Conservation (phyloP, 2,797 vertebrate species). For the Gadopsis marmoratus region DNA sequence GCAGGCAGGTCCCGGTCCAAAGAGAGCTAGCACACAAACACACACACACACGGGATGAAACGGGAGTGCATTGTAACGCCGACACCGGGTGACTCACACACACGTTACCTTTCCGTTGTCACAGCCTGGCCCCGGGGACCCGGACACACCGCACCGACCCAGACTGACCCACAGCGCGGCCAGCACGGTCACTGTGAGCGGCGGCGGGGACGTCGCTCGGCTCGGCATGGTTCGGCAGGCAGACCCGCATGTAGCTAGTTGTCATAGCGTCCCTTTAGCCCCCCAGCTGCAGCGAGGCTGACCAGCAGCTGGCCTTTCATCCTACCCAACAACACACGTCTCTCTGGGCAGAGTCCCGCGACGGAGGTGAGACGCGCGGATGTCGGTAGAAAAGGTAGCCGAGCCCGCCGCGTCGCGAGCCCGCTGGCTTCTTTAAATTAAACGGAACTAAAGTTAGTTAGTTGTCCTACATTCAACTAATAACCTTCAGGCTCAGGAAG, state of each 20-base stretch:
- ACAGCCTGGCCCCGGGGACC: conserved; percentile 55
- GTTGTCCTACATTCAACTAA: background rate
- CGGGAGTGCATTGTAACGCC: background rate
- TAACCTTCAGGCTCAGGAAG: background rate
- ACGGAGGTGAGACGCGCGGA: background rate
- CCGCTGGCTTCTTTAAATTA: background rate
- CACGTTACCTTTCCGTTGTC: conserved; percentile 79
- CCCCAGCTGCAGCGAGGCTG: background rate
- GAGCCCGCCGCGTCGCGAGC: background rate
- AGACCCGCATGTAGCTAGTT: background rate
- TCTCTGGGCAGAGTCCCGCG: background rate
- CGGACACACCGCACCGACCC: conserved; percentile 32
- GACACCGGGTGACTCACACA: background rate
- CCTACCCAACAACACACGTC: background rate
- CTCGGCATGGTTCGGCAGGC: conserved; percentile 37
- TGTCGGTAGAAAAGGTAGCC: background rate
- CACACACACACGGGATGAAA: background rate
- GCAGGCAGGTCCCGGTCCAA: conserved; percentile 74
- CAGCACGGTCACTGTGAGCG: conserved; percentile 48
- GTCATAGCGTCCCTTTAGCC: conserved; percentile 9
- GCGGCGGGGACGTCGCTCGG: conserved; percentile 34
- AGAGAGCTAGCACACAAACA: conserved; percentile 62
- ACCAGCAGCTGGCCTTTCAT: background rate
- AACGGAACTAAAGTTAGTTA: background rate
- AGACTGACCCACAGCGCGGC: conserved; percentile 66